A percentile compares a stretch with the other conserved stretches of the same genome.
Evolutionary conservation across 92 coral and sea anemone genomes (phyloP).

Genomic region (Phenganax stokvisi): DNA sequence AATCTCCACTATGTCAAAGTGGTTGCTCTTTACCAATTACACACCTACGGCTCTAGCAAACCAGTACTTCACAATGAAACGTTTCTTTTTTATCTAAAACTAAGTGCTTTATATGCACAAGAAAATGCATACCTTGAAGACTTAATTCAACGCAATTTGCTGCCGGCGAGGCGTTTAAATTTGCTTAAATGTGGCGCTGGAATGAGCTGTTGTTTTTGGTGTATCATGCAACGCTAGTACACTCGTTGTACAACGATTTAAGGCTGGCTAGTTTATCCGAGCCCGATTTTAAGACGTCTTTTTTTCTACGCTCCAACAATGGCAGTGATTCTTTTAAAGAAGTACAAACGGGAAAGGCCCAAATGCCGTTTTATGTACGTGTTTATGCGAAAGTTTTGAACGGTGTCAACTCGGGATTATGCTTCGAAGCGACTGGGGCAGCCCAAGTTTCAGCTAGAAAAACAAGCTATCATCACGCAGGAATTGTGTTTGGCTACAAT

Average conservation of each 20-base stretch:
- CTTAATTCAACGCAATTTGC: not conserved
- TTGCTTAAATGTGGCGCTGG: constrained; percentile 11
- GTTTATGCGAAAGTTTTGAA: constrained; percentile 69
- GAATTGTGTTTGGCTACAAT: constrained; percentile 86
- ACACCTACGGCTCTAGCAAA: no score
- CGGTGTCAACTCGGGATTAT: constrained; percentile 62
- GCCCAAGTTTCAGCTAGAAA: constrained; percentile 68
- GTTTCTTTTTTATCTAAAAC: not conserved
- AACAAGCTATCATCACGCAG: constrained; percentile 61
- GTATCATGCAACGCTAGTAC: constrained; percentile 6
- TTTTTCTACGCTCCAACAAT: constrained; percentile 65
- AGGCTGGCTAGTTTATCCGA: constrained; percentile 70
- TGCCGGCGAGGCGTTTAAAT: not conserved
- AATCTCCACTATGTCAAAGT: no score
- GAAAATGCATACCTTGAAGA: constrained; percentile 19
- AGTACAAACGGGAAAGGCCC: constrained; percentile 69
- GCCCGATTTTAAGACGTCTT: constrained; percentile 75
- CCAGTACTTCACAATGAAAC: no score
- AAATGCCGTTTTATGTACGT: constrained; percentile 83
- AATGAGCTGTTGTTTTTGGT: not conserved
- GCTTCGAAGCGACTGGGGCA: constrained; percentile 79
- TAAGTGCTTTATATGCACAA: constrained; percentile 12
- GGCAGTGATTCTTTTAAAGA: constrained; percentile 76
- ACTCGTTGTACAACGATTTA: constrained; percentile 50
- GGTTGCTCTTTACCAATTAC: no score